Conservation (phyloP, 1,140 invertebrate genomes). For the Zaprionus ghesquierei region DNA sequence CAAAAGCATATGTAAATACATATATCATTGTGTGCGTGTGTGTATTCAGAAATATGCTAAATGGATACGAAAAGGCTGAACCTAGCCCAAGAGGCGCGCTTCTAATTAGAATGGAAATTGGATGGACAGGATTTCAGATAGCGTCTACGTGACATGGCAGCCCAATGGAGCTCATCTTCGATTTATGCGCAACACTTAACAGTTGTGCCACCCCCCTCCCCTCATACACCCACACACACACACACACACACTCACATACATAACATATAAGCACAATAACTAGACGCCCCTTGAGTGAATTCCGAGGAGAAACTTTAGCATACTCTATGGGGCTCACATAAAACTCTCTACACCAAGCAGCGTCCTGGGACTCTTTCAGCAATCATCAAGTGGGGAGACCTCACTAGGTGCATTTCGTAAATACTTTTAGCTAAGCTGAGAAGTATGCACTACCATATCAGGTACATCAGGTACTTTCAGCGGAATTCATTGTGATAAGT, state of each 20-base stretch:
- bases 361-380: background rate
- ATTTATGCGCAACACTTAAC: slow-evolving; percentile 1
- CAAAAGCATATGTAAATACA: slow-evolving; percentile 40
- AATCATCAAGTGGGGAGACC: too few relatives aligned
- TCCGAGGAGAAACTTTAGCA: background rate
- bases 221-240: background rate
- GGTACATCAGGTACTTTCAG: too few relatives aligned
- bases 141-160: slow-evolving; percentile 57
- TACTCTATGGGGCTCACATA: background rate
- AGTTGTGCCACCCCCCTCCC: too few relatives aligned
- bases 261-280: background rate
- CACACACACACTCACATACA: background rate
- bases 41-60: slow-evolving; percentile 60
- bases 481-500: too few relatives aligned
- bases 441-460: too few relatives aligned
- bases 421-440: background rate
- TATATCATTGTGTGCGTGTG: slow-evolving; percentile 2
- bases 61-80: slow-evolving; percentile 18
- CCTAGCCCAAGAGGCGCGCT: slow-evolving; percentile 12
- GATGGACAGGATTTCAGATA: slow-evolving; percentile 53
- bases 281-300: background rate
- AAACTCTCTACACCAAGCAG: background rate
- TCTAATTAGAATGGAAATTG: slow-evolving; percentile 72
- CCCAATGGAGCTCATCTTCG: slow-evolving; percentile 24
- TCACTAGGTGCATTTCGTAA: background rate